A percentile compares a stretch with the other conserved stretches of the same genome.
Conservation (phyloP, 2,888 invertebrate genomes). For the Tortricodes alternella region DNA sequence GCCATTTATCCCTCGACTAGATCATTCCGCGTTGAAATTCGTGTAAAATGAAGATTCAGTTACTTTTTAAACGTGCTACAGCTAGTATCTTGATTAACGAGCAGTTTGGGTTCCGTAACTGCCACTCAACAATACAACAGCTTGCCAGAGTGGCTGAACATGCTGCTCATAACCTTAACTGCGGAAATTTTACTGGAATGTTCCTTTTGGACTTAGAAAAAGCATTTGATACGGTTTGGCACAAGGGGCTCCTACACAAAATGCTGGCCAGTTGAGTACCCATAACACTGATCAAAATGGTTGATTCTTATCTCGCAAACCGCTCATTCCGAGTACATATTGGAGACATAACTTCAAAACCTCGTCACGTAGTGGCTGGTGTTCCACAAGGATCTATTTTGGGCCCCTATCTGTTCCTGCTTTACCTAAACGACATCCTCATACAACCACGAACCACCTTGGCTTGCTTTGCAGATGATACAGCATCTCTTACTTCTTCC, state of each 20-base stretch:
- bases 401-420: constrained; percentile 21
- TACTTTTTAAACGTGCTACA: too few species aligned
- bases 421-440: constrained; percentile 12
- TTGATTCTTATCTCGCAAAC: constrained; percentile 7
- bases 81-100: too few species aligned
- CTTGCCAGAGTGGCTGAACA: not conserved
- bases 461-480: too few species aligned
- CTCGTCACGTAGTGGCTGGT: constrained; percentile 1
- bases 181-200: not conserved
- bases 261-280: not conserved
- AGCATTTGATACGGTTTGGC: constrained; percentile 27
- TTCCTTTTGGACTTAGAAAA: constrained; percentile 15
- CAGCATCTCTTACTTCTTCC: too few species aligned
- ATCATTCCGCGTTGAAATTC: too few species aligned
- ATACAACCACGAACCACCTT: too few species aligned
- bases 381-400: constrained; percentile 30
- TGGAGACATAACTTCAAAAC: not conserved
- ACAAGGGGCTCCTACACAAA: constrained; percentile 17
- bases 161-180: not conserved
- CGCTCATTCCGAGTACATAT: not conserved
- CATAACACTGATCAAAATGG: constrained; percentile 2
- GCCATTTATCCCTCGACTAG: too few species aligned
- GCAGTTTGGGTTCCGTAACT: too few species aligned
- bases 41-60: too few species aligned
- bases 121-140: constrained; percentile 1